Conservation (phyloP, 2,113 vertebrate genomes). For the Gymnogyps californianus region DNA sequence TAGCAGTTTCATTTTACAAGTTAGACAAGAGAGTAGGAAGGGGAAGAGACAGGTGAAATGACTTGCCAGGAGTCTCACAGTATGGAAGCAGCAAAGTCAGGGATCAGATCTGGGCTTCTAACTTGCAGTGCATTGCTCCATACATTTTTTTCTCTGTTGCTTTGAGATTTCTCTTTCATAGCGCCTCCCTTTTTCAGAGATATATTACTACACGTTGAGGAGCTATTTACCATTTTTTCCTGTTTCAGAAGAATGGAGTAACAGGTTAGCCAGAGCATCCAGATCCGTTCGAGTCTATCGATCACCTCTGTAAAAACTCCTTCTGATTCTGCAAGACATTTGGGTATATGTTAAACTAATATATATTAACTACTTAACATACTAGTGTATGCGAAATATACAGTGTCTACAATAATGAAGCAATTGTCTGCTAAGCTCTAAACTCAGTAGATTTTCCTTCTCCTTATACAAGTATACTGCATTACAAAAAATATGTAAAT, state of each 20-base stretch:
- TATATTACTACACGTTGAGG: background rate
- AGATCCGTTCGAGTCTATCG: background rate
- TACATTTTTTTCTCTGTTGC: background rate
- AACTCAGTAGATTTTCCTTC: background rate
- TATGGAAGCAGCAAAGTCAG: background rate
- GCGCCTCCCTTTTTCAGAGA: background rate
- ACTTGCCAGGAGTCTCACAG: background rate
- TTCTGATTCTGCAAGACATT: background rate
- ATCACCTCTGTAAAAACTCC: background rate
- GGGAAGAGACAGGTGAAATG: background rate
- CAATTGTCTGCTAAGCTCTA: background rate
- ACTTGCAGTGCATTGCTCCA: background rate
- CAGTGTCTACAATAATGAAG: background rate
- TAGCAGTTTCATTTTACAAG: background rate
- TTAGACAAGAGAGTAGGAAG: background rate
- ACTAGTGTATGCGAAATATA: background rate
- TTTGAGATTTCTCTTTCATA: background rate
- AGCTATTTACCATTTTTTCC: background rate
- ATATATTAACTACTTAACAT: background rate
- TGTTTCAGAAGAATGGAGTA: background rate
- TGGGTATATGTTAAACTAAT: background rate
- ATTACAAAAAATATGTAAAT: background rate
- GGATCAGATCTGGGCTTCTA: background rate
- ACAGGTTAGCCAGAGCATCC: background rate
- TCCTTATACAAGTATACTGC: background rate